phyloP scores from a whole-genome alignment of 2,888 invertebrate genomes.

The Andrena bicolor region DNA sequence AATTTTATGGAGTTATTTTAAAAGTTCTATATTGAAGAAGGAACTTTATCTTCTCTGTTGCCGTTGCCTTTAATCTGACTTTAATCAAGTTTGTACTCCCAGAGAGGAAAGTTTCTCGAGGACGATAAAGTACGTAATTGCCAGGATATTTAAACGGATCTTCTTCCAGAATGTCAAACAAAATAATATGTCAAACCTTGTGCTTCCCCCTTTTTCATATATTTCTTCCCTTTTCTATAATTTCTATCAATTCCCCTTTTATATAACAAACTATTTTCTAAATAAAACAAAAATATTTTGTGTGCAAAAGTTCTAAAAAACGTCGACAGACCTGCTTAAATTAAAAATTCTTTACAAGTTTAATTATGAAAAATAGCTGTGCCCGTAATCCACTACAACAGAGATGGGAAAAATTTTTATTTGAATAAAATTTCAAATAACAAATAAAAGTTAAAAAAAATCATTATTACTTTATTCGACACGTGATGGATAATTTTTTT shows the following conservation, averaged over 20 bases:
- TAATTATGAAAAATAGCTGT: too few relatives aligned
- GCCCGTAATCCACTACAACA: too few relatives aligned
- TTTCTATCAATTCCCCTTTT: neutral
- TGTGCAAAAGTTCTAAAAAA: too few relatives aligned
- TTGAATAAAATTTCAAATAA: too few relatives aligned
- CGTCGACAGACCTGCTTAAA: too few relatives aligned
- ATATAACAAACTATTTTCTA: too few relatives aligned
- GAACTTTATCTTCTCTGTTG: neutral
- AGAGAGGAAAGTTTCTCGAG: constrained; percentile 3
- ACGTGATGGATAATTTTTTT: too few relatives aligned
- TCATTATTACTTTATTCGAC: too few relatives aligned
- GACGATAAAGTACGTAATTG: neutral
- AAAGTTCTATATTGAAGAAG: neutral
- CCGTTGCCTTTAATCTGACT: constrained; percentile 10
- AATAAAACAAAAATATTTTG: too few relatives aligned
- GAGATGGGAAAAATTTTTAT: too few relatives aligned
- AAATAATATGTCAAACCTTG: neutral
- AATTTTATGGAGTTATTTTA: neutral
- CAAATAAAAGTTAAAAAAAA: too few relatives aligned
- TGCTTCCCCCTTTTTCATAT: neutral
- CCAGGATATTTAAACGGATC: neutral
- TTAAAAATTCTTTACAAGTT: too few relatives aligned
- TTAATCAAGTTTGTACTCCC: constrained; percentile 15
- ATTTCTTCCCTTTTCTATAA: neutral
- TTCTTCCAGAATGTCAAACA: neutral